phyloP scores from a whole-genome alignment of 2,888 invertebrate species.

The Crocallis elinguaria region DNA sequence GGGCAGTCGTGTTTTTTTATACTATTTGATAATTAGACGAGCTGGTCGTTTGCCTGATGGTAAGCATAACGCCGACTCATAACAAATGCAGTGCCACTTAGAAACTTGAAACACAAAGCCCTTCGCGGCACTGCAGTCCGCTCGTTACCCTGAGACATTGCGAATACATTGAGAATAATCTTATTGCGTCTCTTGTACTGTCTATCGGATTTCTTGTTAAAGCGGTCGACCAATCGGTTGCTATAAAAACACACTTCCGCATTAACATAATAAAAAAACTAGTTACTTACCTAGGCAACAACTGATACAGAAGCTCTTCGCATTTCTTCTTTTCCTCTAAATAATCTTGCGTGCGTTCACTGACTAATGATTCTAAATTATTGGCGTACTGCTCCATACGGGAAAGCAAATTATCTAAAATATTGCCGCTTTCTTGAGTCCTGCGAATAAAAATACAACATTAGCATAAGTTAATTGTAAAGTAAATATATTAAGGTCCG shows the following conservation, averaged over 20 bases:
- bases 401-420: slow-evolving; percentile 96
- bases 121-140: no score
- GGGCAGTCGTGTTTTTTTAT: no score
- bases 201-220: no score
- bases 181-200: no score
- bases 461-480: not conserved
- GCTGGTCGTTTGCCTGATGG: no score
- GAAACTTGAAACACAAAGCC: no score
- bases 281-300: slow-evolving; percentile 93
- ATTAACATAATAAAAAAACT: slow-evolving; percentile 1
- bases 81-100: no score
- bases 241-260: not conserved
- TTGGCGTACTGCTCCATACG: slow-evolving; percentile 99
- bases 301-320: slow-evolving; percentile 97
- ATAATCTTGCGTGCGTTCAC: slow-evolving; percentile 98
- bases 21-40: no score
- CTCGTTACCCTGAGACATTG: no score
- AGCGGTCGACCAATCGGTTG: no score
- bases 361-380: slow-evolving; percentile 98
- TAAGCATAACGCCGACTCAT: no score
- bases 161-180: no score
- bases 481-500: not conserved
- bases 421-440: slow-evolving; percentile 95
- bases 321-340: slow-evolving; percentile 99
- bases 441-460: slow-evolving; percentile 73